Evolutionary conservation across 2,888 invertebrate genomes (phyloP), one percentile per base, ranked within the genome.

Genomic region (Embidobia sp.): DNA sequence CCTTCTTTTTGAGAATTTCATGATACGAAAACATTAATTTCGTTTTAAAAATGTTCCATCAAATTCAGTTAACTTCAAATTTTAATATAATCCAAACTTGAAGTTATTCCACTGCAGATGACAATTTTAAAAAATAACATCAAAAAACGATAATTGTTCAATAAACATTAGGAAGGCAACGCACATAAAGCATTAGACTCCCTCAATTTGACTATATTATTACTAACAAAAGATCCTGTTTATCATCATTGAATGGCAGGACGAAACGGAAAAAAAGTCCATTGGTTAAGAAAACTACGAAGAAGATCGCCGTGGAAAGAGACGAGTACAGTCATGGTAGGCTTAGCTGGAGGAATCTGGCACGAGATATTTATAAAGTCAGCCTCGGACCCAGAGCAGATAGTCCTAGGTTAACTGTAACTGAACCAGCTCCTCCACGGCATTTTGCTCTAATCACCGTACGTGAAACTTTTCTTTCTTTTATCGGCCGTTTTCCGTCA

Each of bases 341-440:
- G 72, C 80, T 81, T 81, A 57, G 73, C 72, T 69, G 69, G 35
- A 69, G 82, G 82, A 83, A 83, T 81, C 80, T 77, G 66, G 75
- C 66, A 48, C 48, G 59, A 72, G 79, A 78, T 81, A 81, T 81
- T 81, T 81, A 80, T 81, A 79, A 80, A 79, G 72, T 69, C 74
- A 63, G 59, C 16, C 63, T 61, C 55, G 55, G 59, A 78, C 75
- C 55, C 46, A 59, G 61, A 48, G 59, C 57, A 72, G 73, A 79
- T 70, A 76, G 77, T 78, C 76, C 59, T 29, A 51, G 57, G 44
- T 73, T 80, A 81, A 82, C 80, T 80, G 80, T 81, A 81, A 79
- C 69, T 31, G 69, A 78, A 63, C 55, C 74, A 74, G 33, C 75
- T 70, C 67, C 46, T 73, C 53, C 61, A 51, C 59, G 46, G 74